Evolutionary conservation across 2,888 invertebrate genomes (phyloP).

Genomic region (Xylota sylvarum): DNA sequence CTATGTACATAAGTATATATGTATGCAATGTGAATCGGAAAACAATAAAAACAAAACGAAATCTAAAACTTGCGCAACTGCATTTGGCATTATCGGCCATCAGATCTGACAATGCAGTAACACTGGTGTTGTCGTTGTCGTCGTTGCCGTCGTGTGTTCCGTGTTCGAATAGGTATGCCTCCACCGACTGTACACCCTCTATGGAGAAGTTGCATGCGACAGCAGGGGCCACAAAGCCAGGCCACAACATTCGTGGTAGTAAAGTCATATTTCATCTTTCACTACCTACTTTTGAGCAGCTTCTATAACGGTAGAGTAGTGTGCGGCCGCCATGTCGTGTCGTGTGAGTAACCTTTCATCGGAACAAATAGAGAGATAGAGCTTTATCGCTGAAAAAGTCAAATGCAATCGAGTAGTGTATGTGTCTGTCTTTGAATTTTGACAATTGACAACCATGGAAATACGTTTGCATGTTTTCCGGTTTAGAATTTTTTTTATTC

Average conservation of each 20-base stretch:
- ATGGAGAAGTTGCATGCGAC: conserved; percentile 10
- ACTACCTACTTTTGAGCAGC: conserved; percentile 3
- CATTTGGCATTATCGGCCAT: conserved; percentile 65
- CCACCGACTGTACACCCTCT: conserved; percentile 1
- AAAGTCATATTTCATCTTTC: conserved; percentile 62
- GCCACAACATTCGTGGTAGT: conserved; percentile 21
- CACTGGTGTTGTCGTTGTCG: conserved; percentile 23
- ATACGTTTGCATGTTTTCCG: conserved; percentile 37
- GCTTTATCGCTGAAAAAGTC: conserved; percentile 15
- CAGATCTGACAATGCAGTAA: conserved; percentile 61
- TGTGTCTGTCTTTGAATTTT: conserved; percentile 1
- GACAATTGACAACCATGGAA: conserved; percentile 31
- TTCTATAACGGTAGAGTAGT: conserved; percentile 16
- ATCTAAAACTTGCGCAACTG: conserved; percentile 47
- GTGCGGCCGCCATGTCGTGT: conserved; percentile 20
- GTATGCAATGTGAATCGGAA: conserved; percentile 5
- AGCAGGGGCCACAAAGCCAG: conserved; percentile 17
- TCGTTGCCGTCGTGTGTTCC: conserved; percentile 36
- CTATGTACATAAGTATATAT: not conserved
- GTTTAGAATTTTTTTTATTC: not conserved
- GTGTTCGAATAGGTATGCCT: conserved; percentile 26
- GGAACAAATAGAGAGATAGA: conserved; percentile 46
- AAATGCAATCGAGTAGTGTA: conserved; percentile 6
- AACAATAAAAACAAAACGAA: conserved; percentile 35
- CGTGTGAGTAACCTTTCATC: conserved; percentile 52